A percentile compares a stretch with the other conserved stretches of the same genome.
phyloP scores from a whole-genome alignment of 2,797 vertebrate genomes.

The Pipistrellus kuhlii region DNA sequence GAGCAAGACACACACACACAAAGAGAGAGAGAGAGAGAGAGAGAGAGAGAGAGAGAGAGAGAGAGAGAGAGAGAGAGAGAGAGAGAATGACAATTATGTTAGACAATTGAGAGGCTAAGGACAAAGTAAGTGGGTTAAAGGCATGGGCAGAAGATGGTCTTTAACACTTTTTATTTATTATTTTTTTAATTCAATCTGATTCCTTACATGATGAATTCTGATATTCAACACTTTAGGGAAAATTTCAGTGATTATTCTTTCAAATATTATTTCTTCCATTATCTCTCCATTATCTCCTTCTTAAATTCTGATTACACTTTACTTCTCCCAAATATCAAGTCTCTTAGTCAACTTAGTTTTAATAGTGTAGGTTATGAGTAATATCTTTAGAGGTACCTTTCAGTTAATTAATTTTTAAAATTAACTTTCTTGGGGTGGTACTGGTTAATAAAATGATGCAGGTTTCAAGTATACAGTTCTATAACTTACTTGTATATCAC shows the following conservation, averaged over 20 bases:
- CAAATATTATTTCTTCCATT: not conserved
- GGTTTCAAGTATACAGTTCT: not conserved
- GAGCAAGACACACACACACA: not conserved
- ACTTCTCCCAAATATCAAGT: not conserved
- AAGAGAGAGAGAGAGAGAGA: too few species aligned
- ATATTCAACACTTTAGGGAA: not conserved
- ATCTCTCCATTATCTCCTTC: not conserved
- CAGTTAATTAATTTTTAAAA: too few species aligned
- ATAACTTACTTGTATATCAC: not conserved
- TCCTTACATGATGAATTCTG: not conserved
- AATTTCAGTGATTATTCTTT: not conserved
- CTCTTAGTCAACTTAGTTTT: not conserved
- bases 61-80: too few species aligned
- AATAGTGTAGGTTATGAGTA: too few species aligned
- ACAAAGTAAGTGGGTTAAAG: not conserved
- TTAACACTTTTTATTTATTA: not conserved
- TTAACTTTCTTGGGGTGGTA: too few species aligned
- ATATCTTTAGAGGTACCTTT: too few species aligned
- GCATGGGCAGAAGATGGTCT: not conserved
- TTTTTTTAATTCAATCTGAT: not conserved
- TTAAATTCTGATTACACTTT: not conserved
- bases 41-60: not conserved
- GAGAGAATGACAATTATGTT: not conserved
- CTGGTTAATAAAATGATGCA: too few species aligned
- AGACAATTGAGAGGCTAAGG: not conserved